Evolutionary conservation across 2,797 vertebrate genomes (phyloP).

Genomic region (Acrossocheilus fasciatus): DNA sequence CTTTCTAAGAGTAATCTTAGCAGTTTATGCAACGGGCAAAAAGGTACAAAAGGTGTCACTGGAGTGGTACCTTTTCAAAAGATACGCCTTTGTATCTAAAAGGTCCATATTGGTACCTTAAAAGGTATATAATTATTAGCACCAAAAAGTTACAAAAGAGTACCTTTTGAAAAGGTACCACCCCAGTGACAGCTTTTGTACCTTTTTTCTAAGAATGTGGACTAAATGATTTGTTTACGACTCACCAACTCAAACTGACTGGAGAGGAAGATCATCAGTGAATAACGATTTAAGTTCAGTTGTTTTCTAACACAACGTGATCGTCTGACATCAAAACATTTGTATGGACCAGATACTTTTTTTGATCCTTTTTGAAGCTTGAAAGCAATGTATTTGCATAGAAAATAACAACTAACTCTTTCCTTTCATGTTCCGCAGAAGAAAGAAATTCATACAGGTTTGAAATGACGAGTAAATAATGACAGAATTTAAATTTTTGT

Average conservation of each 20-base stretch:
- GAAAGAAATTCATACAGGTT: neutral
- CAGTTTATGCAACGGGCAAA: neutral
- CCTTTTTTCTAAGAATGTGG: neutral
- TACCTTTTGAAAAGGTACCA: neutral
- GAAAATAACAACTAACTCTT: neutral
- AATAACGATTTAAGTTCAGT: neutral
- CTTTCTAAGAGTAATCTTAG: neutral
- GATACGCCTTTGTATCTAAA: neutral
- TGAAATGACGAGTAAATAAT: neutral
- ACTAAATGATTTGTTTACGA: neutral
- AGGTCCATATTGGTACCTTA: neutral
- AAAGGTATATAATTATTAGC: neutral
- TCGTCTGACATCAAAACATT: neutral
- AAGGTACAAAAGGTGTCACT: neutral
- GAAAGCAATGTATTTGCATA: neutral
- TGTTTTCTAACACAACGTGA: neutral
- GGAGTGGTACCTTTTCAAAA: neutral
- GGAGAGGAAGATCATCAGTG: neutral
- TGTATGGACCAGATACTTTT: neutral
- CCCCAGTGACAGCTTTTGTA: neutral
- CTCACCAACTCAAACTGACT: neutral
- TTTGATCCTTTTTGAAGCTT: neutral
- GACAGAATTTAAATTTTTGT: accelerated
- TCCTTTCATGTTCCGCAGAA: neutral
- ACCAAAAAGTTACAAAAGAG: neutral